Evolutionary conservation across 2,888 invertebrate genomes (phyloP).

Genomic region (Oegoconia quadripuncta): DNA sequence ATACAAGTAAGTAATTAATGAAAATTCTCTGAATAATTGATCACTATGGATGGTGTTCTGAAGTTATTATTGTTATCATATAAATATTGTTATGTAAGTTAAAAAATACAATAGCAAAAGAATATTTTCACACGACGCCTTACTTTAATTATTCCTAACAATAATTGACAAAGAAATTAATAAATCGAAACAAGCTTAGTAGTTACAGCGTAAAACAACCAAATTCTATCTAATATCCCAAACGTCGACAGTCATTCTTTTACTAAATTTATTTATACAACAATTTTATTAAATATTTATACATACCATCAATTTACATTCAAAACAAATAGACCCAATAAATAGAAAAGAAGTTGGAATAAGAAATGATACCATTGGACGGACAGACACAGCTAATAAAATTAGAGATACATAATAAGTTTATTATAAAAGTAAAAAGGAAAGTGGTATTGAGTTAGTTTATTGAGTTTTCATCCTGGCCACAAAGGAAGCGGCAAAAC

Average conservation of each 20-base stretch:
- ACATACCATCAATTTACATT: conserved; percentile 56
- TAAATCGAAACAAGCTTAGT: conserved; percentile 49
- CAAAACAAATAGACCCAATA: conserved; percentile 26
- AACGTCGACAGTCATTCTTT: conserved; percentile 62
- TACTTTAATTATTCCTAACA: conserved; percentile 40
- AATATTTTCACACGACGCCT: too few species aligned
- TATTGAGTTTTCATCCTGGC: conserved; percentile 18
- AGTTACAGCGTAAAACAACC: conserved; percentile 61
- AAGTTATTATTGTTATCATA: background rate
- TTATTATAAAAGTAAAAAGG: conserved; percentile 22
- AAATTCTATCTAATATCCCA: conserved; percentile 44
- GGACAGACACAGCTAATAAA: conserved; percentile 66
- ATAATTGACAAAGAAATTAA: conserved; percentile 57
- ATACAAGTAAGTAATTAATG: background rate
- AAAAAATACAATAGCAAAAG: conserved; percentile 2
- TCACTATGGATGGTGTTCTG: background rate
- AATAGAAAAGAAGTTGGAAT: conserved; percentile 27
- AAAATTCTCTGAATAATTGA: conserved; percentile 12
- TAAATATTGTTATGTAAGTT: background rate
- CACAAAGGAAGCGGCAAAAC: conserved; percentile 19
- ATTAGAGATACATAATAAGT: conserved; percentile 31
- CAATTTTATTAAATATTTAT: conserved; percentile 45
- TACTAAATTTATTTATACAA: conserved; percentile 66
- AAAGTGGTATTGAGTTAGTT: conserved; percentile 16
- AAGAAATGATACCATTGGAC: conserved; percentile 56